Conservation (phyloP, 1,140 invertebrate species). For the Bursaphelenchus mucronatus region DNA sequence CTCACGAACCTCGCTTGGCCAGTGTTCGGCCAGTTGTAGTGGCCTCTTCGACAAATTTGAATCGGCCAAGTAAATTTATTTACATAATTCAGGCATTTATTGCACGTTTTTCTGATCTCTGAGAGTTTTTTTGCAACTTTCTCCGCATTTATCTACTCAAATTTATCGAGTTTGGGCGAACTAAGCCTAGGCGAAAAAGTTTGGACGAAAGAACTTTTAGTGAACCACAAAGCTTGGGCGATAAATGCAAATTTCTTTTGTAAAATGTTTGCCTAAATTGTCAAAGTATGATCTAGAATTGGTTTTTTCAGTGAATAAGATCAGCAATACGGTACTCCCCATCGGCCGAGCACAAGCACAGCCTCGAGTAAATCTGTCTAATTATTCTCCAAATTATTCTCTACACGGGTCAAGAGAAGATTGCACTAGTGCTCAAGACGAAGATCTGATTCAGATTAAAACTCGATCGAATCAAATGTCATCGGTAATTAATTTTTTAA, state of each 20-base stretch:
- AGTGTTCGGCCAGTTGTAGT: constrained; percentile 45
- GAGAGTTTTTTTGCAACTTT: neutral
- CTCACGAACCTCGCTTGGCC: constrained; percentile 1
- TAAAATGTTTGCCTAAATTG: no score
- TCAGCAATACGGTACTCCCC: neutral
- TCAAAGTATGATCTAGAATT: no score
- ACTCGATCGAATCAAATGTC: no score
- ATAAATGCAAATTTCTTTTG: constrained; percentile 9
- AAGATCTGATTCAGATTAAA: no score
- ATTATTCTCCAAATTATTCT: constrained; percentile 13
- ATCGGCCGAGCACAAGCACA: constrained; percentile 17
- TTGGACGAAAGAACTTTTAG: no score
- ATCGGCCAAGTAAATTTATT: no score
- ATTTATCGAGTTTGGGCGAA: constrained; percentile 7
- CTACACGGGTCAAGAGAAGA: constrained; percentile 12
- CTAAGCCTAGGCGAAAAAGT: no score
- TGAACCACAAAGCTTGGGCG: no score
- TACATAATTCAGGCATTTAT: neutral
- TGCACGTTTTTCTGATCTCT: neutral
- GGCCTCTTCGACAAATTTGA: constrained; percentile 27
- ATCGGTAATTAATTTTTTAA: no score
- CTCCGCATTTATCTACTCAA: neutral
- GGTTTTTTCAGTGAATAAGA: no score
- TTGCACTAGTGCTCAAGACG: no score
- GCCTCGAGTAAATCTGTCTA: constrained; percentile 14